These are phyloP conservation scores for Eulemur albifrons DNA, from an alignment of 2,797 vertebrate species.

Conservation along the genomic window DNA sequence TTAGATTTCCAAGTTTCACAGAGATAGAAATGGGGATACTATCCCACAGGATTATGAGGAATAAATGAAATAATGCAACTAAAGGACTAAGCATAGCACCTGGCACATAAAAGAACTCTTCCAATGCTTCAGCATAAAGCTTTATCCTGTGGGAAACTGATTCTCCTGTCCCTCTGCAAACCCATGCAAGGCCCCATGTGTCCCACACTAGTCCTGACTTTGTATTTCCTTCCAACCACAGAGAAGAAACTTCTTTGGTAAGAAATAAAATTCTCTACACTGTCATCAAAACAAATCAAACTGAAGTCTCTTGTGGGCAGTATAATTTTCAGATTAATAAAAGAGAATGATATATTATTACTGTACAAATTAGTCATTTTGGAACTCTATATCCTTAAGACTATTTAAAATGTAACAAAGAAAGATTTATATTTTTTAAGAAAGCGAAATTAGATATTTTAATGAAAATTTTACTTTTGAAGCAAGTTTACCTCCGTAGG, in stretches of 20 bases:
- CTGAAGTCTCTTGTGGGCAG: not conserved
- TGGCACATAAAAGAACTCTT: not conserved
- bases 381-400: not conserved
- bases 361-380: constrained; percentile 39
- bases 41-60: not conserved
- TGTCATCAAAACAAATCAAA: constrained; percentile 29
- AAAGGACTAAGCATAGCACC: not conserved
- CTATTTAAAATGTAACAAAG: constrained; percentile 6
- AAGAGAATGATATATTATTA: constrained; percentile 3
- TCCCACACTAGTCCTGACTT: not conserved
- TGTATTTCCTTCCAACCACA: not conserved
- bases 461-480: constrained; percentile 36
- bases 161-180: not conserved
- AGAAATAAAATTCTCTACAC: constrained; percentile 45
- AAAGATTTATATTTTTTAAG: not conserved
- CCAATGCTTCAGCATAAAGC: not conserved
- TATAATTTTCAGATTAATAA: constrained; percentile 45
- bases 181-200: not conserved
- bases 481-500: constrained; percentile 21
- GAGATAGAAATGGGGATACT: not conserved
- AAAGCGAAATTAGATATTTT: constrained; percentile 4
- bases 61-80: not conserved
- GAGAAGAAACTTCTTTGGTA: not conserved
- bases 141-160: not conserved
- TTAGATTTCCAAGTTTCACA: not conserved